Evolutionary conservation across 1,140 invertebrate genomes (phyloP), one percentile per base, ranked within the genome.

Genomic region (Calephelis virginiensis): DNA sequence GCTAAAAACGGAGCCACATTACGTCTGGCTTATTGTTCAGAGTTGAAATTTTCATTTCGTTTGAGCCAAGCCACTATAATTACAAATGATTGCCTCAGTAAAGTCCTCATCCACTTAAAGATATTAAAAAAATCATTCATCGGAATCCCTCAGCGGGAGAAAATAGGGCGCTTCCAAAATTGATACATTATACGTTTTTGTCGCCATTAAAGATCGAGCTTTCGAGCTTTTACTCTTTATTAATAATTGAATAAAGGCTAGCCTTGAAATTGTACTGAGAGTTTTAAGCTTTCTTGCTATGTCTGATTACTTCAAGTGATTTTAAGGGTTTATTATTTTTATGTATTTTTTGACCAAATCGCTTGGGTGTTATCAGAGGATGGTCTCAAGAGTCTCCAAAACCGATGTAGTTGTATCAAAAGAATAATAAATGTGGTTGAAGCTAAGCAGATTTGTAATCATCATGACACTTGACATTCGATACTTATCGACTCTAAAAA

Each of bases 101-200:
- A 38, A 59, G 38, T 59, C 28, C 28, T 59, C 56, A 59, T 59
- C 53, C 56, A 59, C 56, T 59, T 59, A 59, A 37, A 38, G 56
- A 59, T 59, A 59, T 59, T 59, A 59, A 59, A 59, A 59, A 59
- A 59, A 59, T 59, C 56, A 59, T 59, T 59, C 38, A 59, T 59
- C 56, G 56, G 37, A n/a, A 11, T 56, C 53, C 11, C 37, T 59
- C 11, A 59, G 37, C 56, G 12, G 37, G 8, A n/a, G 37, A 37
- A 8, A 59, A 11, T 59, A 12, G 13, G 56, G 12, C 37, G 56
- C 37, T 59, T 59, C 56, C 12, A 40, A 59, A 59, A 59, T 59
- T 59, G 56, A 59, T 59, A 59, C 56, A 59, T 59, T 59, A 59
- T 59, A 17, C 56, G 38, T 59, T 59, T 59, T 59, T 59, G 37